These are phyloP conservation scores for Protomyctophum bolini DNA, from an alignment of 2,113 vertebrate genomes.

Conservation along the genomic window DNA sequence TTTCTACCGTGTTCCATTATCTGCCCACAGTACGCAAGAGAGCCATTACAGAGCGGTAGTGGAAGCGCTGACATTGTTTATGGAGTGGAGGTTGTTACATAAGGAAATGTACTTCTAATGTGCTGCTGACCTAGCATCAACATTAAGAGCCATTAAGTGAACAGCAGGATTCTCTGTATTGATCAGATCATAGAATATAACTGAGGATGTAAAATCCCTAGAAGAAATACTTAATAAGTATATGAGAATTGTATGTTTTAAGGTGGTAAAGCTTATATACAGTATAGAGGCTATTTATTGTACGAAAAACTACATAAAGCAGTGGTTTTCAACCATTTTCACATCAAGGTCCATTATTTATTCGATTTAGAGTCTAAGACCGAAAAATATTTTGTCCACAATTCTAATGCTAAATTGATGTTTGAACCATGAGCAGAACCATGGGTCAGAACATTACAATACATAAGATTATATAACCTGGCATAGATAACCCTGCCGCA, in stretches of 20 bases:
- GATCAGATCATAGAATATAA: constrained; percentile 15
- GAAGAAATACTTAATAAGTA: too few species aligned
- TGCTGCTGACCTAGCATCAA: constrained; percentile 54
- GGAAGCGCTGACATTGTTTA: constrained; percentile 37
- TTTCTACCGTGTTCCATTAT: not conserved
- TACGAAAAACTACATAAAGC: too few species aligned
- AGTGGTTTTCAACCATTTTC: too few species aligned
- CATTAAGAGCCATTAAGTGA: constrained; percentile 48
- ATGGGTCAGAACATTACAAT: constrained; percentile 53
- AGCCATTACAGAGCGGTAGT: constrained; percentile 51
- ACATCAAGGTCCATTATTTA: too few species aligned
- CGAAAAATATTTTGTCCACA: too few species aligned
- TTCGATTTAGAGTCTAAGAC: too few species aligned
- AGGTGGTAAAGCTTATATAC: not conserved
- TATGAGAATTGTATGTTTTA: not conserved
- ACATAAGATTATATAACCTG: constrained; percentile 53
- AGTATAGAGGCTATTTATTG: constrained; percentile 2
- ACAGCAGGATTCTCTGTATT: constrained; percentile 20
- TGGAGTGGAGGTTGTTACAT: constrained; percentile 51
- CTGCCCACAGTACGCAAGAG: constrained; percentile 11
- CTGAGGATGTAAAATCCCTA: too few species aligned
- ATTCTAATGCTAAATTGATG: too few species aligned
- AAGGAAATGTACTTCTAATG: constrained; percentile 61
- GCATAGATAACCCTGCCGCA: constrained; percentile 29
- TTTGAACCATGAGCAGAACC: constrained; percentile 11